phyloP scores from a whole-genome alignment of 1,140 invertebrate genomes.

The Pissodes strobi region DNA sequence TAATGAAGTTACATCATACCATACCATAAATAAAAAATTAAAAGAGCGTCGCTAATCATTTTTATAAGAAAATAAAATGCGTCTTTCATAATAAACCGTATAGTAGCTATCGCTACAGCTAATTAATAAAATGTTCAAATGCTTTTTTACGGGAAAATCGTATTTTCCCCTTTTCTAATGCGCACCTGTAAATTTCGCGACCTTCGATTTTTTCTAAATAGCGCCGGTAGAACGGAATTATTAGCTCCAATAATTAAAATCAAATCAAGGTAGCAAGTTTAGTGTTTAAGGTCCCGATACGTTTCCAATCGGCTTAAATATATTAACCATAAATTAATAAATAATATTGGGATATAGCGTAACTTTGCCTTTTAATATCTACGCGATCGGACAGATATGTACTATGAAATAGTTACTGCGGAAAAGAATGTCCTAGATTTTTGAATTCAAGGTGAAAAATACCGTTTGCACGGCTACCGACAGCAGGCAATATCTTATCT shows the following conservation, averaged over 20 bases:
- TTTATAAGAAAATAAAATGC: no score
- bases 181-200: no score
- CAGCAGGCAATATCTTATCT: conserved; percentile 38
- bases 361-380: background rate
- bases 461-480: conserved; percentile 18
- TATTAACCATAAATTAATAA: background rate
- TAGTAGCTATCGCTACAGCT: no score
- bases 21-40: no score
- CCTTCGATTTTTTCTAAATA: no score
- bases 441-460: conserved; percentile 32
- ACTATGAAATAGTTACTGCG: no score
- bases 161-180: no score
- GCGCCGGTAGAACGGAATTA: conserved; percentile 2
- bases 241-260: conserved; percentile 12
- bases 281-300: background rate
- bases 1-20: no score
- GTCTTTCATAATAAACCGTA: no score
- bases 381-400: background rate
- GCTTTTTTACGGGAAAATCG: no score
- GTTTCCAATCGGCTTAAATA: conserved; percentile 5
- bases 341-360: background rate
- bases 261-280: conserved; percentile 1
- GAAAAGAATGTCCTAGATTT: conserved; percentile 29
- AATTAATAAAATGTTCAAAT: no score
- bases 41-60: no score